These are phyloP conservation scores for Apostichopus californicus DNA, from an alignment of 35 echinoderm and acorn worm species.

Conservation along the genomic window DNA sequence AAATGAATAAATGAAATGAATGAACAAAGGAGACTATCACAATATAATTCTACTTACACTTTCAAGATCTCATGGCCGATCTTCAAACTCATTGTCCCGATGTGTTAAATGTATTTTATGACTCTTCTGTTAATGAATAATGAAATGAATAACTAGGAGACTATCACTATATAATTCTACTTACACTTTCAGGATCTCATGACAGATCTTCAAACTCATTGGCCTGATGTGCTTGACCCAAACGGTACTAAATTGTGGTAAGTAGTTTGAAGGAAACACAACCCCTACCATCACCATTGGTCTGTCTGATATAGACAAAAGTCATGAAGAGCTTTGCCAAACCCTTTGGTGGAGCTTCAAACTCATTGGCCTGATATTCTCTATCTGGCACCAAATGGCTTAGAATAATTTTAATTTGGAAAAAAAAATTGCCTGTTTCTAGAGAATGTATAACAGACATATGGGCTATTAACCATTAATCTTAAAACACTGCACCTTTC, in stretches of 20 bases:
- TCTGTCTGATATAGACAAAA: too few relatives aligned
- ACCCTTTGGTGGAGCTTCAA: background rate
- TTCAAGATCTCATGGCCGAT: background rate
- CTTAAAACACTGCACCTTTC: too few relatives aligned
- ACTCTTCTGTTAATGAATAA: too few relatives aligned
- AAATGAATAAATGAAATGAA: too few relatives aligned
- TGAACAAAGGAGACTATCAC: too few relatives aligned
- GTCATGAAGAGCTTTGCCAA: too few relatives aligned
- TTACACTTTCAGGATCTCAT: background rate
- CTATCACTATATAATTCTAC: background rate
- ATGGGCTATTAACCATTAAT: too few relatives aligned
- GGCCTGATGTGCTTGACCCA: conserved; percentile 1
- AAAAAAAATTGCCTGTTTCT: too few relatives aligned
- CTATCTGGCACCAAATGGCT: background rate
- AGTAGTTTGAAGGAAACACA: background rate
- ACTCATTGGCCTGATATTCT: background rate
- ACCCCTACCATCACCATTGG: background rate
- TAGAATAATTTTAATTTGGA: too few relatives aligned
- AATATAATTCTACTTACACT: background rate
- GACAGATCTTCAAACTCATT: background rate
- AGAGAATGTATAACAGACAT: too few relatives aligned
- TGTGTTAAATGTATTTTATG: background rate
- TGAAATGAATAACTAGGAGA: too few relatives aligned
- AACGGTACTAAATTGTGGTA: background rate
- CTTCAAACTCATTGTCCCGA: background rate